Percentiles rank a stretch among this genome's conserved stretches.
Conservation (phyloP, 2,113 vertebrate genomes). For the Neodontobutis hainanensis region DNA sequence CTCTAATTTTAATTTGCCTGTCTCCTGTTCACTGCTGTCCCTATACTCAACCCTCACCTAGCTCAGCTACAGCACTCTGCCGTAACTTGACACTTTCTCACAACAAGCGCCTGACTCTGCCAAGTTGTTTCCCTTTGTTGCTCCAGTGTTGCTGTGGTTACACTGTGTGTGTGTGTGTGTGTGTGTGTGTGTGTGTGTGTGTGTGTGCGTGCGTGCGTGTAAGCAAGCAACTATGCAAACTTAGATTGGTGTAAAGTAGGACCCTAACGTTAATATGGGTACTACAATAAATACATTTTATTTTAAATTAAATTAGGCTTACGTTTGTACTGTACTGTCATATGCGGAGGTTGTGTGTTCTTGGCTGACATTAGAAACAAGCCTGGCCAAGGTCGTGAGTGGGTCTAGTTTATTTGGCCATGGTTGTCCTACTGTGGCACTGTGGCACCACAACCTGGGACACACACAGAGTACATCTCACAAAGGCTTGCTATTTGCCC, state of each 20-base stretch:
- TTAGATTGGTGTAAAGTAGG: conserved; percentile 56
- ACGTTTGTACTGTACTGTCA: background rate
- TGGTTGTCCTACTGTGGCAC: conserved; percentile 50
- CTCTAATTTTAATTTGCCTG: conserved; percentile 22
- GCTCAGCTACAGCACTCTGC: conserved; percentile 52
- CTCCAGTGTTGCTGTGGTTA: conserved; percentile 91
- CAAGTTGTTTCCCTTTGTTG: conserved; percentile 92
- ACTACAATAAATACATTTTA: conserved; percentile 2
- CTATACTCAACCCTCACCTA: conserved; percentile 62
- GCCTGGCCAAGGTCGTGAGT: conserved; percentile 85
- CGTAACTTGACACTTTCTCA: conserved; percentile 81
- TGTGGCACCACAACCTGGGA: conserved; percentile 41
- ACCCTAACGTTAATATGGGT: conserved; percentile 24
- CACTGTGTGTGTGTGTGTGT: conserved; percentile 72
- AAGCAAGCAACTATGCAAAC: conserved; percentile 33
- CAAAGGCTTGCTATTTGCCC: conserved; percentile 68
- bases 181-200: conserved; percentile 22
- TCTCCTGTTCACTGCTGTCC: conserved; percentile 48
- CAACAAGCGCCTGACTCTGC: conserved; percentile 79
- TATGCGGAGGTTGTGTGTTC: background rate
- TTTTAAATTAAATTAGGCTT: background rate
- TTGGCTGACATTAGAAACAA: conserved; percentile 60
- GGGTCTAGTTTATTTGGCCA: conserved; percentile 56
- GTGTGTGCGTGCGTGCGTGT: conserved; percentile 4
- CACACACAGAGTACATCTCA: conserved; percentile 28